Evolutionary conservation across 2,888 invertebrate genomes (phyloP).

Genomic region (Rhagonycha fulva): DNA sequence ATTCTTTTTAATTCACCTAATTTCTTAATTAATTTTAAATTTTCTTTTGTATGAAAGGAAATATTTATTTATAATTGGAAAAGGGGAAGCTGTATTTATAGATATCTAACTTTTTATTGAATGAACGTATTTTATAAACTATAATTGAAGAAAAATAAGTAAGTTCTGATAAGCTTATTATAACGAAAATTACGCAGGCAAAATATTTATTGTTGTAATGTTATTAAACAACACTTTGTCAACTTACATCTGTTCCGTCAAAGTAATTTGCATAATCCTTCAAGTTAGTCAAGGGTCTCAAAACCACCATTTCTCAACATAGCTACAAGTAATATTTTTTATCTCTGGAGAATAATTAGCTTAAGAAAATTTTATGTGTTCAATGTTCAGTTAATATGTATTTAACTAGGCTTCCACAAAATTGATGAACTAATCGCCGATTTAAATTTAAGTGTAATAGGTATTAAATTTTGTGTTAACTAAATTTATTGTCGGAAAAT

Average conservation of each 20-base stretch:
- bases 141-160: background rate
- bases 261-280: conserved; percentile 1
- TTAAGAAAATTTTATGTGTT: background rate
- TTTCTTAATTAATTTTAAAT: background rate
- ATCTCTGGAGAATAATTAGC: conserved; percentile 3
- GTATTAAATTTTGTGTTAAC: background rate
- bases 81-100: background rate
- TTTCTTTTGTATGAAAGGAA: background rate
- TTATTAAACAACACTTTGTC: conserved; percentile 2
- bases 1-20: conserved; percentile 8
- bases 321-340: background rate
- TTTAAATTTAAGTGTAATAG: background rate
- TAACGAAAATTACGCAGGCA: background rate
- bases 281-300: conserved; percentile 1
- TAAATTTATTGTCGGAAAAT: background rate
- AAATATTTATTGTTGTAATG: conserved; percentile 1
- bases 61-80: background rate
- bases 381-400: background rate
- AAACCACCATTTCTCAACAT: conserved; percentile 3
- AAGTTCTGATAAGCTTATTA: background rate
- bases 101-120: background rate
- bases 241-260: conserved; percentile 1
- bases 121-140: background rate
- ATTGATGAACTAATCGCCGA: background rate
- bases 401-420: background rate